A percentile compares a stretch with the other conserved stretches of the same genome.
These are phyloP conservation scores for Drosophila athabasca DNA, from an alignment of 1,140 invertebrate genomes.

Conservation along the genomic window DNA sequence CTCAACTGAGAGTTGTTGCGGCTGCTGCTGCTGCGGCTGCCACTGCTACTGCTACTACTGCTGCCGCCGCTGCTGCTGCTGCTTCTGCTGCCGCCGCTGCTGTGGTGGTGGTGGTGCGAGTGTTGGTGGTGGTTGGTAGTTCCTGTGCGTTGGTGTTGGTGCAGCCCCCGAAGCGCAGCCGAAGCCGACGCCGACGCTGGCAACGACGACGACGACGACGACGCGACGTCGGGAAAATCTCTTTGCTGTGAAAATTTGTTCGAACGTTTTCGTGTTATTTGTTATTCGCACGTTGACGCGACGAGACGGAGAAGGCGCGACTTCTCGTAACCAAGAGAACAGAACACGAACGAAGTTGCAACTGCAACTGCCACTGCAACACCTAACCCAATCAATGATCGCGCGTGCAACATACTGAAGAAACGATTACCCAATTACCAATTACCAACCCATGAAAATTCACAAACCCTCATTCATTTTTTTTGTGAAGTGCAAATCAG, in stretches of 20 bases:
- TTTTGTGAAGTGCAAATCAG: too few relatives aligned
- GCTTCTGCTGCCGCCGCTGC: conserved; percentile 15
- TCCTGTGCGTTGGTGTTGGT: conserved; percentile 21
- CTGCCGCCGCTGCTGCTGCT: conserved; percentile 7
- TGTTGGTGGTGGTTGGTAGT: conserved; percentile 60
- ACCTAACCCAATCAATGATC: conserved; percentile 20
- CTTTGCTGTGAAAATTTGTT: conserved; percentile 77
- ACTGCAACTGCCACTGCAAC: conserved; percentile 36
- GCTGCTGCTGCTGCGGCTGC: conserved; percentile 18
- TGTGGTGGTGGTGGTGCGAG: conserved; percentile 42
- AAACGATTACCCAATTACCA: background rate
- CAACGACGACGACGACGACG: conserved; percentile 49
- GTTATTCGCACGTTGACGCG: conserved; percentile 82
- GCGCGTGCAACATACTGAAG: conserved; percentile 46
- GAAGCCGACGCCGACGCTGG: conserved; percentile 39
- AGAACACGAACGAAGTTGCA: conserved; percentile 36
- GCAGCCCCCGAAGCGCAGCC: conserved; percentile 55
- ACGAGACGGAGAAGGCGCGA: conserved; percentile 65
- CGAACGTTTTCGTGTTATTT: conserved; percentile 80
- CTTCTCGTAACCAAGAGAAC: conserved; percentile 20
- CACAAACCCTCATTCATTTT: too few relatives aligned
- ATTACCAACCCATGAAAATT: too few relatives aligned
- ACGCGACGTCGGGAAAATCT: conserved; percentile 73
- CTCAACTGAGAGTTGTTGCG: too few relatives aligned
- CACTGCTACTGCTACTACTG: background rate